Conservation (phyloP, 2,888 invertebrate genomes). For the Eupithecia abbreviata region DNA sequence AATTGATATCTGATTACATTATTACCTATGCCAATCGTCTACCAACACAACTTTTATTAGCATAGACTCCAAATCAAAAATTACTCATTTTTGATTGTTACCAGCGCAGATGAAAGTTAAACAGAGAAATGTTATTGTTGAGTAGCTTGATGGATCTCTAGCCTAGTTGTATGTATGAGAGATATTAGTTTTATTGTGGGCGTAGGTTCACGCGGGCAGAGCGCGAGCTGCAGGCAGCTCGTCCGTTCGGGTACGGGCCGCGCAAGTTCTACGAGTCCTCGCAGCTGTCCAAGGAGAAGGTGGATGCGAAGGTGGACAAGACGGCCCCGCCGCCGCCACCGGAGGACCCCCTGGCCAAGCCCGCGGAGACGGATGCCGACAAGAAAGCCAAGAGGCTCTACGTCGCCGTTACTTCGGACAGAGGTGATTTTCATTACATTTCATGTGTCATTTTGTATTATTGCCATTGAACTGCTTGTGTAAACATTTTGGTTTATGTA, state of each 20-base stretch:
- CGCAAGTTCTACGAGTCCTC: conserved; percentile 85
- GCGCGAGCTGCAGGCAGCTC: conserved; percentile 87
- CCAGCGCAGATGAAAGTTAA: too few species aligned
- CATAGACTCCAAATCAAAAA: background rate
- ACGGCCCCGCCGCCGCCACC: conserved; percentile 68
- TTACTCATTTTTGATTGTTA: too few species aligned
- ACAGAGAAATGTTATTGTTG: too few species aligned
- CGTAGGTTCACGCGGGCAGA: conserved; percentile 89
- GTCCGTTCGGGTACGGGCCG: conserved; percentile 88
- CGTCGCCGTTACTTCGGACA: conserved; percentile 89
- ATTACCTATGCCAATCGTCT: background rate
- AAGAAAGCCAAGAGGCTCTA: conserved; percentile 74
- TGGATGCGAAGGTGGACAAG: conserved; percentile 49
- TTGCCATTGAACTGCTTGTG: background rate
- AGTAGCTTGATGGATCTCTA: too few species aligned
- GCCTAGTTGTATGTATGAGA: background rate
- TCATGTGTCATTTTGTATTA: background rate
- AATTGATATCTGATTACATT: background rate
- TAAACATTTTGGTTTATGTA: background rate
- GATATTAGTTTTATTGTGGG: background rate
- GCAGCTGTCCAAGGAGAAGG: conserved; percentile 57
- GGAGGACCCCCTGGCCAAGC: conserved; percentile 79
- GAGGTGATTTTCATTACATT: conserved; percentile 64
- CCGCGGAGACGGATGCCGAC: conserved; percentile 57
- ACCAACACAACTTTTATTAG: background rate